Percentiles rank a stretch among this genome's conserved stretches.
Conservation (phyloP, 2,797 vertebrate species). For the Telmatherina bonti region DNA sequence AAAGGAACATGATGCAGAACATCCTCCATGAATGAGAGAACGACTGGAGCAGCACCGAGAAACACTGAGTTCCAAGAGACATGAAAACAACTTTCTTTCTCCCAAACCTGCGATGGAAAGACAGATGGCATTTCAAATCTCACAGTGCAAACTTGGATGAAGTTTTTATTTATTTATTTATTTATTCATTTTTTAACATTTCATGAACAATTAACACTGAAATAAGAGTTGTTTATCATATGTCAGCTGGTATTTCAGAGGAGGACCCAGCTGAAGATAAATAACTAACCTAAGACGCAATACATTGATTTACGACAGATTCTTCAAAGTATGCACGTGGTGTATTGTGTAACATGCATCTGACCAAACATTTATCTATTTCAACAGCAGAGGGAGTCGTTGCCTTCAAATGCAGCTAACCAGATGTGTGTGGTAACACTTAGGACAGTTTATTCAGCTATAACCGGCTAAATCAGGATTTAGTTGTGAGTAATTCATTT, state of each 20-base stretch:
- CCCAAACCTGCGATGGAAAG: conserved; percentile 85
- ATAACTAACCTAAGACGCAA: neutral
- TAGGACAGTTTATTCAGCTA: neutral
- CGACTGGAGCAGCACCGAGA: conserved; percentile 88
- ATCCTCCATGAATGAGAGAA: conserved; percentile 91
- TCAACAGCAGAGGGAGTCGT: conserved; percentile 63
- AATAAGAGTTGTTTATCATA: neutral
- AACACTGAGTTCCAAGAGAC: conserved; percentile 88
- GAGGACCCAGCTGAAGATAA: neutral
- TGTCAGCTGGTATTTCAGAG: neutral
- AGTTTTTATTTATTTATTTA: neutral
- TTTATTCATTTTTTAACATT: too few species aligned
- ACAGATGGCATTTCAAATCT: neutral
- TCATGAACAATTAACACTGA: neutral
- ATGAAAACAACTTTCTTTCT: conserved; percentile 92
- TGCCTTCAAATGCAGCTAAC: conserved; percentile 1
- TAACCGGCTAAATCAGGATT: neutral
- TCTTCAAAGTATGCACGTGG: too few species aligned
- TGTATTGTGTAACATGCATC: neutral
- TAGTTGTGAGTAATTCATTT: neutral
- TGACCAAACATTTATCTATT: neutral
- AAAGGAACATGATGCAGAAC: conserved; percentile 89
- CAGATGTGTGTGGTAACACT: too few species aligned
- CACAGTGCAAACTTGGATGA: neutral
- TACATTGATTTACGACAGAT: neutral